Conservation (phyloP, 2,797 vertebrate genomes). For the Vespertilio murinus region DNA sequence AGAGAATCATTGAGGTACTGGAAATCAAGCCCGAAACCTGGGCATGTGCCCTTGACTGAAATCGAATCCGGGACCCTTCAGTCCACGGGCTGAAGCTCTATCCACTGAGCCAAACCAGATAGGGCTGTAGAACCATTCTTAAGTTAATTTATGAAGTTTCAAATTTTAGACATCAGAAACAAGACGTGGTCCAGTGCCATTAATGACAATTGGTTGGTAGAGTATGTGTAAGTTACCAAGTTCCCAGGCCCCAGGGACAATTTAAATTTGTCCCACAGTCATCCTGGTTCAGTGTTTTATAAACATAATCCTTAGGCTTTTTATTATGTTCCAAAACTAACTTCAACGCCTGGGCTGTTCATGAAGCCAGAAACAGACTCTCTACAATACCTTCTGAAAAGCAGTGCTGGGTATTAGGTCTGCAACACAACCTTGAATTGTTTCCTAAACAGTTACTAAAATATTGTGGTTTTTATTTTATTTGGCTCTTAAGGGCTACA, state of each 20-base stretch:
- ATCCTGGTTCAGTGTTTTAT: slow-evolving; percentile 29
- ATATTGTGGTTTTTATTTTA: slow-evolving; percentile 12
- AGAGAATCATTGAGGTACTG: too few species aligned
- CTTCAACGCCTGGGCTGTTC: slow-evolving; percentile 23
- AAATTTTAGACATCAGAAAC: not conserved
- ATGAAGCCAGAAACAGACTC: slow-evolving; percentile 33
- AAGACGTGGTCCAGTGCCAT: not conserved
- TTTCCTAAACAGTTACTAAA: slow-evolving; percentile 34
- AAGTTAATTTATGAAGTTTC: slow-evolving; percentile 25
- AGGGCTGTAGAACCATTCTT: not conserved
- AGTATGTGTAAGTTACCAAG: not conserved
- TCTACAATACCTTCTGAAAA: slow-evolving; percentile 38
- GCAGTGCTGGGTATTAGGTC: not conserved
- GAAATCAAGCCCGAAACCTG: too few species aligned
- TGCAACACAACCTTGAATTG: slow-evolving; percentile 32
- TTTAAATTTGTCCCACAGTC: slow-evolving; percentile 11
- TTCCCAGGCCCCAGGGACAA: not conserved
- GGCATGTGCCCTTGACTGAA: too few species aligned
- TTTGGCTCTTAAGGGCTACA: not conserved
- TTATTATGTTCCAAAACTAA: slow-evolving; percentile 46
- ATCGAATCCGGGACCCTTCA: too few species aligned
- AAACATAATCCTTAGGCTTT: slow-evolving; percentile 41
- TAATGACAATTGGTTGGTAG: not conserved
- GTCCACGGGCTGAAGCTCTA: too few species aligned
- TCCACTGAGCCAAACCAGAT: too few species aligned